Base-by-base conservation (phyloP, 2,113 vertebrate species). In the Cromileptes altivelis region DNA sequence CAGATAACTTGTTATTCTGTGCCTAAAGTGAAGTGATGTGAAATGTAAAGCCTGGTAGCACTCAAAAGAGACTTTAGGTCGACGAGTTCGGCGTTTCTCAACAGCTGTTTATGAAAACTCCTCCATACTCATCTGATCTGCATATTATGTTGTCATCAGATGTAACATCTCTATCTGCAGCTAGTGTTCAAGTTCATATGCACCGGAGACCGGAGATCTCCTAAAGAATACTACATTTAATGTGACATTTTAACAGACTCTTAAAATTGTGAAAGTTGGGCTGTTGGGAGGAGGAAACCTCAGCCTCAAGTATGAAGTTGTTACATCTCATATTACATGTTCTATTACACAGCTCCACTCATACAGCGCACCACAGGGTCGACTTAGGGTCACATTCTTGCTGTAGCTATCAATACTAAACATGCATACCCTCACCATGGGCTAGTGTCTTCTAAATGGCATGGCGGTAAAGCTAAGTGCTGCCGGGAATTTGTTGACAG, bases 381-480 rank as follows among this genome's bases (percentile, higher is more conserved):
- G n/a, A 30, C 49, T 45, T 0, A 12, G 60, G 87, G 82, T 85
- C 85, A 86, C 75, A 88, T 87, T 89, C 78, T 64, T 65, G 69
- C 60, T 63, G 61, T n/a, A 52, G 80, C 70, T 64, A n/a, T 86
- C 82, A 55, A 73, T 82, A 83, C 79, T 72, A 27, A 71, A 77
- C 74, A 79, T 47, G 70, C 64, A n/a, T 25, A 17, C 61, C 57
- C 81, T 77, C 60, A 60, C 70, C 12, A 1, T 9, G 65, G 40
- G 84, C 71, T 17, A 33, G 77, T 67, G 69, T 78, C 76, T 80
- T 80, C 56, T 73, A 81, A 64, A 75, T 50, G 70, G 68, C 55
- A 69, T 3, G 40, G 75, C 57, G 61, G 69, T 53, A 21, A 52
- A 79, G 76, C 78, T 52, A 73, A 83, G 78, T 69, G 73, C 75